These are phyloP conservation scores for Paedocypris micromegethes DNA, from an alignment of 2,797 vertebrate species.

Conservation along the genomic window DNA sequence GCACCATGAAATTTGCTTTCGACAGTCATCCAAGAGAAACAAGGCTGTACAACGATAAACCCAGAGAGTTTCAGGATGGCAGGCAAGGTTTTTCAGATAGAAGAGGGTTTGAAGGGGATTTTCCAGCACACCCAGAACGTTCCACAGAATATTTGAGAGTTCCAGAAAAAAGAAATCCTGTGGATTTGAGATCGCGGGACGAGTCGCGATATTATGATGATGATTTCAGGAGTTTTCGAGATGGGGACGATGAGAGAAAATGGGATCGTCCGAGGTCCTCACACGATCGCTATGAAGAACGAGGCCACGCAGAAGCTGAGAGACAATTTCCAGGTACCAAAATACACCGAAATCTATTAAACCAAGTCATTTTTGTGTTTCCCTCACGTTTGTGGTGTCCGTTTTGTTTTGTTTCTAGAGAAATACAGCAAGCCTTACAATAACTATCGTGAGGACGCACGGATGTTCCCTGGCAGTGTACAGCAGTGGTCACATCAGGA, in stretches of 20 bases:
- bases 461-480: conserved; percentile 43
- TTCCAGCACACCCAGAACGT: not conserved
- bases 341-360: not conserved
- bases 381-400: not conserved
- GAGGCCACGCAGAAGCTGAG: conserved; percentile 30
- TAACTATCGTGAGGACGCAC: conserved; percentile 35
- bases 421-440: conserved; percentile 26
- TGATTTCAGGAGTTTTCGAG: conserved; percentile 2
- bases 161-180: conserved; percentile 1
- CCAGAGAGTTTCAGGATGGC: conserved; percentile 22
- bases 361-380: not conserved
- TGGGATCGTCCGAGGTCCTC: conserved; percentile 36
- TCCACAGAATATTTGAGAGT: conserved; percentile 21
- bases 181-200: not conserved
- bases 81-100: conserved; percentile 11
- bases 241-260: conserved; percentile 2
- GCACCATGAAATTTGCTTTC: not conserved
- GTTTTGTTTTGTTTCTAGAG: conserved; percentile 42
- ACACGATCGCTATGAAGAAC: conserved; percentile 39
- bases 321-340: conserved; percentile 55
- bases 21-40: not conserved
- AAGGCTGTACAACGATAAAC: not conserved
- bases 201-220: conserved; percentile 16
- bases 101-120: conserved; percentile 18
- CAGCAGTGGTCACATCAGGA: conserved; percentile 45